Base-by-base conservation (phyloP, 2,797 vertebrate genomes). In the Molossus molossus region DNA sequence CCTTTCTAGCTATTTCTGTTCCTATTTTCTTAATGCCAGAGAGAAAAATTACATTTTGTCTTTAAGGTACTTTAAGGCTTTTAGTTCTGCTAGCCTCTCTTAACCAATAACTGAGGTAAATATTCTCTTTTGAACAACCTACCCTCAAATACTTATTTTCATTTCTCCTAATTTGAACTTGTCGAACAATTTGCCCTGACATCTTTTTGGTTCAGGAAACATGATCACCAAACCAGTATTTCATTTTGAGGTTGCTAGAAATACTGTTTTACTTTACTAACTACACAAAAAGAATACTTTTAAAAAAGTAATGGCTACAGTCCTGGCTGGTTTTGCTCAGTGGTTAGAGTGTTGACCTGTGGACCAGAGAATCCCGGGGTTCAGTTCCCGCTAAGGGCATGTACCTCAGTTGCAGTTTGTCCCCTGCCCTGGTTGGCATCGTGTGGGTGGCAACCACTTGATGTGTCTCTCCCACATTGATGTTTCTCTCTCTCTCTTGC, bases 11-110 rank as follows among this genome's bases (percentile, higher is more conserved):
- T 76, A 45, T 85, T 91, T 92, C 70, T 91, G 29, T 87, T 93
- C 57, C 50, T 62, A 84, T 92, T 85, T 91, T 90, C 50, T 96
- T 90, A 69, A 75, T 64, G n/a, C 29, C 82, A 33, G 79, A 83
- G 9, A 94, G 58, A 94, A 87, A 27, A 94, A 91, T 94, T 81
- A n/a, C 21, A 29, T 67, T 91, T 96, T 90, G 81, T 95, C 82
- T 77, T 94, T 72, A 57, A 60, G 33, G 4, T 23, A 64, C 65
- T 64, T 91, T 53, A 79, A 75, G 40, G 70, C 45, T 79, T 67
- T 93, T 27, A 58, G 14, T 88, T 90, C 62, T 94, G 2, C 7
- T 33, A 75, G 67, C n/a, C 70, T 80, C 65, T 90, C 75, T 87
- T 75, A 93, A 62, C 25, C 29, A 81, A n/a, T 58, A 75, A 76